A percentile compares a stretch with the other conserved stretches of the same genome.
phyloP scores from a whole-genome alignment of 2,113 vertebrate genomes.

The Trochalopteron elliotii region DNA sequence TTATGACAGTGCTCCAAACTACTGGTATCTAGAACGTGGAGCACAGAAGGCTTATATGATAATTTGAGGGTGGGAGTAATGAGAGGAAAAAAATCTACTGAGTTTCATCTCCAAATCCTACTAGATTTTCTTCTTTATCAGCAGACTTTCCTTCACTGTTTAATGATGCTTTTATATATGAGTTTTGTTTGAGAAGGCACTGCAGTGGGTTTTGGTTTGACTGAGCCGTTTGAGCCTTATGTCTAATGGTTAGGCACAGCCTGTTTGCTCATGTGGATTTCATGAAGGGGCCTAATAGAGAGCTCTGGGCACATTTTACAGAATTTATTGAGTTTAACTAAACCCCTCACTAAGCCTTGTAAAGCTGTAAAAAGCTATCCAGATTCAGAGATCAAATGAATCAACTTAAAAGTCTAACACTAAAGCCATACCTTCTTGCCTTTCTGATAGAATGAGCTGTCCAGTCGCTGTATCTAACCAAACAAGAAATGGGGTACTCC shows the following conservation, averaged over 20 bases:
- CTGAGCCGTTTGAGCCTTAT: not conserved
- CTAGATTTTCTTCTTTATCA: not conserved
- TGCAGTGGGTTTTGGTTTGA: not conserved
- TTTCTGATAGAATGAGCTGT: not conserved
- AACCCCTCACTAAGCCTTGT: not conserved
- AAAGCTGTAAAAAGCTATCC: not conserved
- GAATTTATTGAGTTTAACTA: not conserved
- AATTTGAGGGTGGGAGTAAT: not conserved
- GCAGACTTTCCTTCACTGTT: not conserved
- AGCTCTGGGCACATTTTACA: not conserved
- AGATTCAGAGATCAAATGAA: not conserved
- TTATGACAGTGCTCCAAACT: not conserved
- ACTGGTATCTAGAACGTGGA: not conserved
- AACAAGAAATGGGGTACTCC: not conserved
- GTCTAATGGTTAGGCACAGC: not conserved
- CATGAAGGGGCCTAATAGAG: not conserved
- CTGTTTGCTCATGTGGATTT: not conserved
- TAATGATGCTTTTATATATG: not conserved
- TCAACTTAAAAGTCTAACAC: not conserved
- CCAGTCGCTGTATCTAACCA: not conserved
- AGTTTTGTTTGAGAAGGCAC: not conserved
- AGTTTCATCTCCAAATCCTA: not conserved
- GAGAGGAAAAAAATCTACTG: not conserved
- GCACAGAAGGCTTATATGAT: not conserved
- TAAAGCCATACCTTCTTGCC: not conserved